phyloP scores from a whole-genome alignment of 2,888 invertebrate species.

The Parapristionchus giblindavisi region DNA sequence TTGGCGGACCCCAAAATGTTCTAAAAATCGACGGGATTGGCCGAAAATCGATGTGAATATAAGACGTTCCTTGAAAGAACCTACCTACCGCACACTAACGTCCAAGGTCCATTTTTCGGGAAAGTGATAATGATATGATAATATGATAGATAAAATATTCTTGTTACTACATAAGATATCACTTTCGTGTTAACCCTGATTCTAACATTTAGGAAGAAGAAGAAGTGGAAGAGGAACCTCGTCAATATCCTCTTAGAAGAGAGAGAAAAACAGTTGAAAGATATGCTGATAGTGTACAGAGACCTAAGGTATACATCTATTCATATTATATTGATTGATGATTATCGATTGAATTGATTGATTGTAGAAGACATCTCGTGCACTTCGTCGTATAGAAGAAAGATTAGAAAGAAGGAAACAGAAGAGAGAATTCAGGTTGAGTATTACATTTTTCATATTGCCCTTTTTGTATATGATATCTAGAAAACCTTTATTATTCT shows the following conservation, averaged over 20 bases:
- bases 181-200: neutral
- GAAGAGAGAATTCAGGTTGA: constrained; percentile 24
- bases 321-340: neutral
- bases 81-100: neutral
- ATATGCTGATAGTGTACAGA: constrained; percentile 17
- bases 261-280: constrained; percentile 42
- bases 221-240: constrained; percentile 39
- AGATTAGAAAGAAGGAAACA: constrained; percentile 6
- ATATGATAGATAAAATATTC: neutral
- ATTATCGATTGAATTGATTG: neutral
- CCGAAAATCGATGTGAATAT: no score
- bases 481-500: no score
- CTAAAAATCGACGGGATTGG: no score
- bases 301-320: constrained; percentile 1
- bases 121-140: neutral
- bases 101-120: neutral
- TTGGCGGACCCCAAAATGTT: no score
- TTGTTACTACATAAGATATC: neutral
- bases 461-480: no score
- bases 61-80: neutral
- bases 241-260: constrained; percentile 41
- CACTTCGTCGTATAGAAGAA: constrained; percentile 38
- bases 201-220: neutral
- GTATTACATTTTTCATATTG: no score
- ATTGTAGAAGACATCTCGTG: neutral